Evolutionary conservation across 2,797 vertebrate species (phyloP), one percentile per base, ranked within the genome.

Genomic region (Poecile montanus): DNA sequence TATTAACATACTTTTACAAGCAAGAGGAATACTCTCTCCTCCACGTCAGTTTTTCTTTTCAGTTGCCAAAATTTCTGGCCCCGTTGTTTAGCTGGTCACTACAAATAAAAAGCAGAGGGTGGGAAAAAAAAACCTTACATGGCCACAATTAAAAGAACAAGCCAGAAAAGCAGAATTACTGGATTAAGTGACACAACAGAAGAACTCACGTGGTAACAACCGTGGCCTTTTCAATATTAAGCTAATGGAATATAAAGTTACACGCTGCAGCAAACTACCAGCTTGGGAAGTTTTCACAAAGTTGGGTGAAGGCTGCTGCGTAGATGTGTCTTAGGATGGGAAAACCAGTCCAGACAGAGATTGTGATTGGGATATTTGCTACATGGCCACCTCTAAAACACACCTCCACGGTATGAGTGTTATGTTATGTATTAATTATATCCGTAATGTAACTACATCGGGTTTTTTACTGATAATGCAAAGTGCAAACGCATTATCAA

Each of bases 91-190:
- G 16, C 53, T 45, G 54, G 29, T 56, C 36, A 38, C n/a, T 12
- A 42, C 0, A 3, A 21, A 48, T 9, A 21, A 78, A 36, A 54
- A 71, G 27, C 2, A 11, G 2, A 19, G 32, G n/a, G n/a, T 10
- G 60, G 29, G 10, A 6, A 7, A 9, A n/a, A 6, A 11, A 6
- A 27, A 3, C 4, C 4, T 12, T 36, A 19, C 23, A 70, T 0
- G 0, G 8, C 16, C 0, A 4, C 44, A 66, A 34, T 26, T 56
- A 44, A 45, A 45, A 68, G 45, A 71, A 57, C 40, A 40, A 20
- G 18, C 6, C 25, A 81, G 42, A 53, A 83, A 53, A 71, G 13
- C 25, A 82, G 17, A 91, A 91, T 56, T 66, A 53, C 27, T 17
- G 51, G 57, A 58, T 45, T 26, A 62, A 70, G 30, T 48, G 23